A percentile compares a stretch with the other conserved stretches of the same genome.
These are phyloP conservation scores for Tribolium castaneum DNA, from an alignment of 1,140 invertebrate genomes.

Conservation along the genomic window DNA sequence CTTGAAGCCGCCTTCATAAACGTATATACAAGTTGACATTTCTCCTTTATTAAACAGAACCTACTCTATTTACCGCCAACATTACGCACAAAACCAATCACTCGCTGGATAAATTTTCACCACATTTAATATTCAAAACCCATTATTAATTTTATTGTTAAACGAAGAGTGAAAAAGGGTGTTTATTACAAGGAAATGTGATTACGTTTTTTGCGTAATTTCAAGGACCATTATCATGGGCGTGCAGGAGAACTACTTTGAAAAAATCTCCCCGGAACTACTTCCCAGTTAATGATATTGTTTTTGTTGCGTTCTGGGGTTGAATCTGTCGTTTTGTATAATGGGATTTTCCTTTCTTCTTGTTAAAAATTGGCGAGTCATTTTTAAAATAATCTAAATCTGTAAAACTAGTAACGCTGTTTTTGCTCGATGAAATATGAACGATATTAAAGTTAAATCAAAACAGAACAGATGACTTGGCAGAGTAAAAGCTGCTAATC, in stretches of 20 bases:
- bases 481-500: constrained; percentile 16
- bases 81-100: not conserved
- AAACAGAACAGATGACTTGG: constrained; percentile 19
- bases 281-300: constrained; percentile 25
- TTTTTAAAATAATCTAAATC: not conserved
- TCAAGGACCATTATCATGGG: not conserved
- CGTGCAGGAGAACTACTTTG: not conserved
- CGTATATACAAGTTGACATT: not conserved
- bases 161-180: not conserved
- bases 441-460: constrained; percentile 25
- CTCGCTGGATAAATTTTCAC: not conserved
- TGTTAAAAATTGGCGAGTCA: constrained; percentile 1
- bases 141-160: not conserved
- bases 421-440: not conserved
- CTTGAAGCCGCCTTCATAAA: not conserved
- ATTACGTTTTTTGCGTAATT: not conserved
- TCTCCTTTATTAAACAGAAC: not conserved
- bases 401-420: constrained; percentile 1
- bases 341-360: not conserved
- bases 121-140: not conserved
- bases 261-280: constrained; percentile 3
- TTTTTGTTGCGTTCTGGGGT: not conserved
- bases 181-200: constrained; percentile 19
- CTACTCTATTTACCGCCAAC: not conserved
- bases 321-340: not conserved